Evolutionary conservation across 2,113 vertebrate species (phyloP).

Genomic region (Ciconia boyciana): DNA sequence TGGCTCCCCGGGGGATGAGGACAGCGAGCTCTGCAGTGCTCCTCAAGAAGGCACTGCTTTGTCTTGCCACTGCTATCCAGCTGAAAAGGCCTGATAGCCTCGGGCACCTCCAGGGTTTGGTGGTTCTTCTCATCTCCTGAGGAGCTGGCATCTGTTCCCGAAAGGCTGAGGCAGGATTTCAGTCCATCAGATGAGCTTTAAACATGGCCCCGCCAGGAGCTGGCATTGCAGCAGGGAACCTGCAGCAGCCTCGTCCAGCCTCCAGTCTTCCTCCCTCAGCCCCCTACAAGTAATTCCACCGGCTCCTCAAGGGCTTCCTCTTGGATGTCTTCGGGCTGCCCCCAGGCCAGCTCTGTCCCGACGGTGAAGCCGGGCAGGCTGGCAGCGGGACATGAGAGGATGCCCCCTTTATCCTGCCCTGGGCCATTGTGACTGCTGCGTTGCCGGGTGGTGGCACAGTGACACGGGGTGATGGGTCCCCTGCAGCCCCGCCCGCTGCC

Average conservation of each 20-base stretch:
- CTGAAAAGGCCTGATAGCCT: neutral
- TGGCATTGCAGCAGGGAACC: neutral
- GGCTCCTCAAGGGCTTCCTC: neutral
- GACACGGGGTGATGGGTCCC: rapidly evolving
- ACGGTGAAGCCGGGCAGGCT: neutral
- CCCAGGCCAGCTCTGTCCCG: rapidly evolving
- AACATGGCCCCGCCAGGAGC: neutral
- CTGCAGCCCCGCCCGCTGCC: too few species aligned
- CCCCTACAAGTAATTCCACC: neutral
- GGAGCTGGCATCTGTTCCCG: neutral
- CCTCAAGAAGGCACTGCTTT: neutral
- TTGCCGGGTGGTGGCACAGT: neutral
- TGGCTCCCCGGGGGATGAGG: neutral
- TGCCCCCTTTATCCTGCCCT: neutral
- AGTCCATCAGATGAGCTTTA: neutral
- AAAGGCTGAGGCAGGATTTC: neutral
- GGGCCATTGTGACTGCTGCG: neutral
- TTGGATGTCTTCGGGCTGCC: rapidly evolving
- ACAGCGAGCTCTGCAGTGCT: neutral
- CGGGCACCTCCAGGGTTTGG: neutral
- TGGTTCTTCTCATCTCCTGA: neutral
- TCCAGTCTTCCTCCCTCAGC: neutral
- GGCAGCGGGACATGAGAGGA: neutral
- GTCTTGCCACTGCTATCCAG: neutral
- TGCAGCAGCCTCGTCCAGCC: neutral